Conservation (phyloP, 2,797 vertebrate genomes). For the Aselliscus stoliczkanus region DNA sequence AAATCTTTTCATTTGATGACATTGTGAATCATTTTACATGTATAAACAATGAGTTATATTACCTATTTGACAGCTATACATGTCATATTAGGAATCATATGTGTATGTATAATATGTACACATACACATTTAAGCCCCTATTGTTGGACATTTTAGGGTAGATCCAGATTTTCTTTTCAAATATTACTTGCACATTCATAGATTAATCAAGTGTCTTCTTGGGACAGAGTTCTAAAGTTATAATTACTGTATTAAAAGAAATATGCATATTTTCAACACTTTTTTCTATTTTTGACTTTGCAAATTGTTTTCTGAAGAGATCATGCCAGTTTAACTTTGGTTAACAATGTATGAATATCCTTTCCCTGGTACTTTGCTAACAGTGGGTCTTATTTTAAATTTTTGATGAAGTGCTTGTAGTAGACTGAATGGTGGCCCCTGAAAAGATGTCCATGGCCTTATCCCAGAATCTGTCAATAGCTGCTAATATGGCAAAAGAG, state of each 20-base stretch:
- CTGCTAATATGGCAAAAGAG: background rate
- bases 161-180: background rate
- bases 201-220: background rate
- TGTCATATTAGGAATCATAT: background rate
- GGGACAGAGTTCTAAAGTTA: background rate
- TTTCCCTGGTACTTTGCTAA: background rate
- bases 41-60: background rate
- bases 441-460: background rate
- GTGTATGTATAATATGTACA: background rate
- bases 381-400: background rate
- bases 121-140: background rate
- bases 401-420: background rate
- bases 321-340: background rate
- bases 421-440: background rate
- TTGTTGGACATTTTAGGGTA: background rate
- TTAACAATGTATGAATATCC: background rate
- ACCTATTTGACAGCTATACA: background rate
- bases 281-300: background rate
- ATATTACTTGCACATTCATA: background rate
- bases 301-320: background rate
- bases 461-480: background rate
- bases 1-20: background rate
- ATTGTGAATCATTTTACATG: background rate
- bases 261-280: background rate
- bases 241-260: background rate